These are phyloP conservation scores for Heliangelus exortis DNA, from an alignment of 2,797 vertebrate species.

Conservation along the genomic window DNA sequence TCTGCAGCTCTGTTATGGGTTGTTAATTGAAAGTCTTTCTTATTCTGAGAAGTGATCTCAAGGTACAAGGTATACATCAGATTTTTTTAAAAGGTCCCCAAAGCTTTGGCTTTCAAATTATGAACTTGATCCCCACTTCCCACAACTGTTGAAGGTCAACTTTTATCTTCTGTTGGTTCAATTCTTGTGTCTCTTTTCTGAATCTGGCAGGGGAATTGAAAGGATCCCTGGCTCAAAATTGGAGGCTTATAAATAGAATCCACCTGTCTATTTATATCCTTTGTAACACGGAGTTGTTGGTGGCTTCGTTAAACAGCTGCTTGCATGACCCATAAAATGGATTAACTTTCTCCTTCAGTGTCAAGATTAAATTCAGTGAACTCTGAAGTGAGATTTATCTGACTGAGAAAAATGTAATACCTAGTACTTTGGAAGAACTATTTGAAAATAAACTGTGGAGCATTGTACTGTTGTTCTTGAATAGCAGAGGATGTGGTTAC, in stretches of 20 bases:
- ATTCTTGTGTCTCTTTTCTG: background rate
- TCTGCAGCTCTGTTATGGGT: background rate
- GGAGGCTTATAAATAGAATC: slow-evolving; percentile 49
- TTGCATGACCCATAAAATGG: background rate
- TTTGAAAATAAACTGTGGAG: background rate
- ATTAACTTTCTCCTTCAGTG: slow-evolving; percentile 31
- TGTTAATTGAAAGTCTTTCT: background rate
- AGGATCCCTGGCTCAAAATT: background rate
- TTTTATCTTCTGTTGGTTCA: background rate
- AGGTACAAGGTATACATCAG: background rate
- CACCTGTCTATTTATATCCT: slow-evolving; percentile 48
- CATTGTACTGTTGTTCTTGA: background rate
- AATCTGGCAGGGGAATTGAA: slow-evolving; percentile 3
- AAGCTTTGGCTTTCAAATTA: background rate
- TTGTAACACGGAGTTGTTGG: slow-evolving; percentile 24
- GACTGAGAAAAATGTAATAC: background rate
- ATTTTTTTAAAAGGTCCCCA: background rate
- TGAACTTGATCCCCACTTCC: background rate
- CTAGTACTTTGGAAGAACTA: background rate
- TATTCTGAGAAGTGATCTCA: background rate
- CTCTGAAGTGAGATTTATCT: background rate
- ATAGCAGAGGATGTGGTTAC: background rate
- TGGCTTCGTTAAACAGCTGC: slow-evolving; percentile 27
- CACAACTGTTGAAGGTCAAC: background rate
- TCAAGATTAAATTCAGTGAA: background rate